A percentile compares a stretch with the other conserved stretches of the same genome.
Conservation (phyloP, 2,797 vertebrate species). For the Gephyroberyx darwinii region DNA sequence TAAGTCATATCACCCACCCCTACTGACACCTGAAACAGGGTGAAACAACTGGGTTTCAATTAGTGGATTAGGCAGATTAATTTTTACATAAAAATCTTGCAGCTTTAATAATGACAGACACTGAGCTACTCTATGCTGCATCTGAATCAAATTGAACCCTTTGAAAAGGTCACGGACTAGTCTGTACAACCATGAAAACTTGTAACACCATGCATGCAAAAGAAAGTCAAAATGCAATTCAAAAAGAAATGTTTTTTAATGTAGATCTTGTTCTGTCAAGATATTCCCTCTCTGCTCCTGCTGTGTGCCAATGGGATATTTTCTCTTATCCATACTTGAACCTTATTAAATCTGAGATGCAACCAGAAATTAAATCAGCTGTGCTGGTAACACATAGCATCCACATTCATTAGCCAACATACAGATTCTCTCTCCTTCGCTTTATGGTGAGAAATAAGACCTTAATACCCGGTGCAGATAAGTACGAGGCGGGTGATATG, state of each 20-base stretch:
- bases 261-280: neutral
- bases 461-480: constrained; percentile 4
- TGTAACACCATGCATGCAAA: neutral
- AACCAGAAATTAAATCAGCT: neutral
- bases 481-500: neutral
- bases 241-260: neutral
- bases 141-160: neutral
- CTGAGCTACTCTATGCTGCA: neutral
- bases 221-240: neutral
- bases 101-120: neutral
- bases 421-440: neutral
- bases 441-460: neutral
- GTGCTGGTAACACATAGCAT: neutral
- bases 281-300: neutral
- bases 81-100: neutral
- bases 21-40: too few species aligned
- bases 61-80: too few species aligned
- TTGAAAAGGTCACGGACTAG: neutral
- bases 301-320: neutral
- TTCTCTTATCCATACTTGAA: neutral
- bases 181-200: neutral
- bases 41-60: too few species aligned
- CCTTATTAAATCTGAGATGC: constrained; percentile 6
- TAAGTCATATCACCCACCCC: too few species aligned
- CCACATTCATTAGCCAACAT: constrained; percentile 12